Evolutionary conservation across 2,113 vertebrate species (phyloP), one percentile per base, ranked within the genome.

Genomic region (Mystacornis crossleyi): DNA sequence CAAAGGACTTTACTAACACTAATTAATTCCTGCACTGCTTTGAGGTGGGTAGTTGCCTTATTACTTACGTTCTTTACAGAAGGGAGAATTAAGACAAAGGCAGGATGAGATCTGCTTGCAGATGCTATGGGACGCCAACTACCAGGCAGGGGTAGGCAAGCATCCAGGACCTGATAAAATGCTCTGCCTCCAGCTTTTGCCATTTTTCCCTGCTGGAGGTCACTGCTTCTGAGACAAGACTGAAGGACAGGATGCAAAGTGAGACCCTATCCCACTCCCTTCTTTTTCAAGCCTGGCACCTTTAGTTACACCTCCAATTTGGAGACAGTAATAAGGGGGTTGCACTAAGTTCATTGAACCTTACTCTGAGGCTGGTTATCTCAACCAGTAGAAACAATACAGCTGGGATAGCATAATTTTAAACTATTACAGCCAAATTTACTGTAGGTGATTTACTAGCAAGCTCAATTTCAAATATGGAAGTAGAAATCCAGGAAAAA

Each of bases 1-100:
- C 95, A 96, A 96, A 97, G 94, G 83, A 83, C 65, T 95, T 96
- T 93, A 81, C 94, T 94, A 94, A 92, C 81, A 95, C 95, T 96
- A 97, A 96, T 97, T 97, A 97, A 96, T 95, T 95, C 81, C 81
- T 85, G 69, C 4, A 12, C 42, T 88, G 55, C 89, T 96, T 81
- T 93, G 88, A 97, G 94, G 91, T 75, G 90, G 74, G 65, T 79
- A 82, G 78, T 42, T 95, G 80, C 77, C 26, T 87, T 89, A 87
- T 95, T 96, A 93, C 65, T 92, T 89, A 83, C 42, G 82, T 75
- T 91, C 83, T 93, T 94, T 86, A 90, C 82, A 88, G 88, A 93
- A 94, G 38, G 43, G 57, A 57, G 81, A 89, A 93, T 95, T 71
- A 86, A 93, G 47, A 79, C 62, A 84, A 89, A 89, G 79, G 36